A percentile compares a stretch with the other conserved stretches of the same genome.
Conservation (phyloP, 2,888 invertebrate species). For the Cheilosia vernalis region DNA sequence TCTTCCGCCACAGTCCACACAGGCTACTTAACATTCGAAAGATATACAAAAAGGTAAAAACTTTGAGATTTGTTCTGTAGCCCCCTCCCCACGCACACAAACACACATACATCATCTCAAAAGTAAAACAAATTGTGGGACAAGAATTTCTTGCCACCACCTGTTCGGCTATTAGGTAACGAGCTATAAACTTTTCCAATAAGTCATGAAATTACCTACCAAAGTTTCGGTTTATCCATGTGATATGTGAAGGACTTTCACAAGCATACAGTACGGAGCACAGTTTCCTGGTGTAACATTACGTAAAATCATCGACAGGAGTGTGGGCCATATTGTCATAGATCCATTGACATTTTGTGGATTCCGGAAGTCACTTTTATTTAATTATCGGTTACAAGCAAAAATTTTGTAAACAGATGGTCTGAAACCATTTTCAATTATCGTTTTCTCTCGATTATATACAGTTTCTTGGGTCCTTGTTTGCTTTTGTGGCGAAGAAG, state of each 20-base stretch:
- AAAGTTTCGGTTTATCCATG: constrained; percentile 51
- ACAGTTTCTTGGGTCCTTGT: constrained; percentile 8
- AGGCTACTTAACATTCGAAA: background rate
- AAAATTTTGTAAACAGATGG: constrained; percentile 47
- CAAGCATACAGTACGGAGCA: background rate
- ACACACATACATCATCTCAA: constrained; percentile 42
- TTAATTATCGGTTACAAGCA: constrained; percentile 51
- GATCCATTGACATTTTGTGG: background rate
- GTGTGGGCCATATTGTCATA: background rate
- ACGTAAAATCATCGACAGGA: background rate
- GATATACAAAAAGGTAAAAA: background rate
- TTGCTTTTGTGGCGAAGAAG: background rate
- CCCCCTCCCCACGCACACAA: too few relatives aligned
- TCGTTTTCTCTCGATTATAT: constrained; percentile 46
- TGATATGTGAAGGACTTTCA: constrained; percentile 11
- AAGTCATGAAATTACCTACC: constrained; percentile 60
- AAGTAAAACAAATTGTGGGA: constrained; percentile 38
- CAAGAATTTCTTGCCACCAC: constrained; percentile 41
- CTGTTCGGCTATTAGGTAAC: constrained; percentile 59
- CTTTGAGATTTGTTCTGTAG: background rate
- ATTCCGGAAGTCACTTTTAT: constrained; percentile 13
- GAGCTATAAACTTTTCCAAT: constrained; percentile 68
- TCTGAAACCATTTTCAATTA: constrained; percentile 49
- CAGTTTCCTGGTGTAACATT: too few relatives aligned
- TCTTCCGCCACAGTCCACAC: background rate